Conservation (phyloP, 1,140 invertebrate genomes). For the Rhopalosiphum maidis region DNA sequence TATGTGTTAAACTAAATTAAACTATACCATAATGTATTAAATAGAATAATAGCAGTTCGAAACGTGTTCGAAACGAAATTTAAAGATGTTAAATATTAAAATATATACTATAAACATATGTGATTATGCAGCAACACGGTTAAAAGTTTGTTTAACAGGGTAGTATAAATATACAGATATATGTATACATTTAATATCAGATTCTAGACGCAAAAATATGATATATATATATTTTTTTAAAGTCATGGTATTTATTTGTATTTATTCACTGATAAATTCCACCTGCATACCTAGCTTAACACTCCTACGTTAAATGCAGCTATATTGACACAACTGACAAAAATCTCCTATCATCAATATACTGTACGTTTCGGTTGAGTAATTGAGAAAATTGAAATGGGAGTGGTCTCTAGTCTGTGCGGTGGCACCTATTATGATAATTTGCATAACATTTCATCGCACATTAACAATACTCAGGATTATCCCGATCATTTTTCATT, state of each 20-base stretch:
- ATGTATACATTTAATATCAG: neutral
- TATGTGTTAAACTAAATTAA: neutral
- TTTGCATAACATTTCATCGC: conserved; percentile 35
- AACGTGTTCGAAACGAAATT: neutral
- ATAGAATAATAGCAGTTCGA: neutral
- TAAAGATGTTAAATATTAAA: neutral
- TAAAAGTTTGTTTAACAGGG: neutral
- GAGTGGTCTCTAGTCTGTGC: neutral
- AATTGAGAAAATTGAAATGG: conserved; percentile 54
- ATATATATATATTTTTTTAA: neutral
- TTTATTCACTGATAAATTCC: conserved; percentile 26
- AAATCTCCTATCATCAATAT: conserved; percentile 30
- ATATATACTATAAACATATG: neutral
- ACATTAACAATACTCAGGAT: conserved; percentile 25
- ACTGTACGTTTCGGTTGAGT: conserved; percentile 22
- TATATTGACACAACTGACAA: conserved; percentile 37
- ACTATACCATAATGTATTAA: neutral
- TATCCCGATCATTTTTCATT: conserved; percentile 36
- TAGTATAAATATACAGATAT: neutral
- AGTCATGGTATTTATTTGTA: conserved; percentile 19
- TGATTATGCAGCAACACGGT: neutral
- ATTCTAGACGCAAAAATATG: conserved; percentile 16
- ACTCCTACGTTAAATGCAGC: neutral
- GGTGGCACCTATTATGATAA: conserved; percentile 46
- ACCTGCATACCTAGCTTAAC: neutral